phyloP scores from a whole-genome alignment of 2,888 invertebrate species.

The Dolichomitus sp. region DNA sequence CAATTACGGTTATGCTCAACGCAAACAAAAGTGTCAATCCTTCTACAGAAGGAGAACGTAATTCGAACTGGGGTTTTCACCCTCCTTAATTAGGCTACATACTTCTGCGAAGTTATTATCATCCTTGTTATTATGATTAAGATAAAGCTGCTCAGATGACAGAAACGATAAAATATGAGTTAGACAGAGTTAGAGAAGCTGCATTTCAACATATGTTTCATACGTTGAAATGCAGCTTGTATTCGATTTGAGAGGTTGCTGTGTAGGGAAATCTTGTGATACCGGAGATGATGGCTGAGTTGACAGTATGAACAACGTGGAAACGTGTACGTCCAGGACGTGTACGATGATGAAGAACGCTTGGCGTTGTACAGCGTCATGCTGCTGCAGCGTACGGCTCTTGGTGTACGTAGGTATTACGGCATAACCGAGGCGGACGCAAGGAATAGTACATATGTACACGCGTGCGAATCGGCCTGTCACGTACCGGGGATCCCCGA shows the following conservation, averaged over 20 bases:
- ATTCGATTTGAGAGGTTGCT: neutral
- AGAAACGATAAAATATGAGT: too few relatives aligned
- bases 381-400: neutral
- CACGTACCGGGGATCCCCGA: constrained; percentile 58
- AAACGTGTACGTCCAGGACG: constrained; percentile 46
- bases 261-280: constrained; percentile 21
- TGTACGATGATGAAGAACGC: constrained; percentile 62
- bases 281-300: constrained; percentile 2
- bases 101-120: too few relatives aligned
- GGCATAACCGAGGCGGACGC: constrained; percentile 23
- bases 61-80: too few relatives aligned
- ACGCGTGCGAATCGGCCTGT: constrained; percentile 57
- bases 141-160: too few relatives aligned
- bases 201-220: too few relatives aligned
- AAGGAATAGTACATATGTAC: constrained; percentile 35
- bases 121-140: too few relatives aligned
- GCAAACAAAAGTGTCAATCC: too few relatives aligned
- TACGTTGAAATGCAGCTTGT: too few relatives aligned
- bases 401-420: neutral
- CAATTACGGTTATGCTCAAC: too few relatives aligned
- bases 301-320: constrained; percentile 44
- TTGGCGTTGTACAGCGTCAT: constrained; percentile 35
- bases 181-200: too few relatives aligned
- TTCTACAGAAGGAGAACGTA: too few relatives aligned
- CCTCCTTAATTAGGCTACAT: too few relatives aligned